These are phyloP conservation scores for Tenebrosternarchus preto DNA, from an alignment of 2,113 vertebrate species.

Conservation along the genomic window DNA sequence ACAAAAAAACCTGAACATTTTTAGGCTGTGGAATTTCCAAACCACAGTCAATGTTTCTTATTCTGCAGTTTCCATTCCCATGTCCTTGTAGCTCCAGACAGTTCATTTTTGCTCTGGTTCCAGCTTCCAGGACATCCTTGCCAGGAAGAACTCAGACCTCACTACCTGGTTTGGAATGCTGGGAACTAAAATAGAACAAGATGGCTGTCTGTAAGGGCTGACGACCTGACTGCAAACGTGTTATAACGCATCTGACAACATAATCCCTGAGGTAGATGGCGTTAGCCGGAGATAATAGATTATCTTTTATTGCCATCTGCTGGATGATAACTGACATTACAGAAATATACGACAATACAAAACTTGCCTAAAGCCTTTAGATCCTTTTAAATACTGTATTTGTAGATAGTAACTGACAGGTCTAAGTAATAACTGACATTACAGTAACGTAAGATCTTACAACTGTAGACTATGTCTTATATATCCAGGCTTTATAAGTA, in stretches of 20 bases:
- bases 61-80: neutral
- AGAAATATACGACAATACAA: neutral
- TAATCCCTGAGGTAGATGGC: neutral
- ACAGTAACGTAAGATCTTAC: too few species aligned
- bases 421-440: too few species aligned
- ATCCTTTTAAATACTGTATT: too few species aligned
- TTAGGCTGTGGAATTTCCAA: too few species aligned
- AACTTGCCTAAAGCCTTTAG: too few species aligned
- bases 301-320: slow-evolving; percentile 18
- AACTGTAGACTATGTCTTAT: too few species aligned
- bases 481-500: too few species aligned
- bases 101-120: neutral
- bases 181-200: slow-evolving; percentile 14
- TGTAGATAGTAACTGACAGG: too few species aligned
- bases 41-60: neutral
- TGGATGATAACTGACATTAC: slow-evolving; percentile 1
- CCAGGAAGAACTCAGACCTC: neutral
- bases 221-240: neutral
- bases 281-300: neutral
- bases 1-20: too few species aligned
- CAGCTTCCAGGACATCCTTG: neutral
- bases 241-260: neutral
- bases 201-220: slow-evolving; percentile 19
- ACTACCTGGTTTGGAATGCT: neutral
- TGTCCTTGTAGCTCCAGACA: neutral